Conservation (phyloP, 2,888 invertebrate species). For the Tuta absoluta region DNA sequence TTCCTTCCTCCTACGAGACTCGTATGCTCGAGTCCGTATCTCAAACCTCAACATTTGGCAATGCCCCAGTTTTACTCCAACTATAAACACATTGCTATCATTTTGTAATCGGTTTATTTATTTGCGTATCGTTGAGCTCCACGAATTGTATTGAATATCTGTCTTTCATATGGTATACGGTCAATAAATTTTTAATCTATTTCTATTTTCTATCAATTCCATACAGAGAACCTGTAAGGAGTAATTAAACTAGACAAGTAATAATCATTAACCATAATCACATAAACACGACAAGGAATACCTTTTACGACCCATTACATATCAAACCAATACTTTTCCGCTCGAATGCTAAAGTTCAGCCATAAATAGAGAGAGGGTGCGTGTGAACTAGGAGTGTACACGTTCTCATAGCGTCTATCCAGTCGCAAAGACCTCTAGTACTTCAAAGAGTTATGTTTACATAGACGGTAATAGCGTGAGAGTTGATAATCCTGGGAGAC, state of each 20-base stretch:
- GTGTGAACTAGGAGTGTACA: constrained; percentile 61
- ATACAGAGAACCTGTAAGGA: not conserved
- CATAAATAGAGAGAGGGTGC: constrained; percentile 41
- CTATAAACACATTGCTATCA: constrained; percentile 15
- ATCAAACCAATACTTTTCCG: constrained; percentile 27
- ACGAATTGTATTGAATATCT: not conserved
- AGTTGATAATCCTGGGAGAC: constrained; percentile 35
- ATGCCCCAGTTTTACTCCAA: constrained; percentile 7
- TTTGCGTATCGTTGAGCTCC: not conserved
- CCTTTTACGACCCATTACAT: constrained; percentile 26
- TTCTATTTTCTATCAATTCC: not conserved
- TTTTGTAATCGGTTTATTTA: constrained; percentile 12
- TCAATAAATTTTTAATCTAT: no score
- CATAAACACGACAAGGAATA: constrained; percentile 13
- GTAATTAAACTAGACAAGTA: not conserved
- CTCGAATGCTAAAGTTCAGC: constrained; percentile 30
- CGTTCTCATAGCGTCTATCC: constrained; percentile 59
- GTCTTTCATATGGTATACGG: not conserved
- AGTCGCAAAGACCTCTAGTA: constrained; percentile 42
- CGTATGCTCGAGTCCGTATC: not conserved
- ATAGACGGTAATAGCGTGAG: not conserved
- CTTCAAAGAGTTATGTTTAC: constrained; percentile 43
- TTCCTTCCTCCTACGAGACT: not conserved
- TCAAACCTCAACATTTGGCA: no score
- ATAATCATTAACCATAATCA: not conserved